These are phyloP conservation scores for Aphidius ervi DNA, from an alignment of 1,140 invertebrate species.

Conservation along the genomic window DNA sequence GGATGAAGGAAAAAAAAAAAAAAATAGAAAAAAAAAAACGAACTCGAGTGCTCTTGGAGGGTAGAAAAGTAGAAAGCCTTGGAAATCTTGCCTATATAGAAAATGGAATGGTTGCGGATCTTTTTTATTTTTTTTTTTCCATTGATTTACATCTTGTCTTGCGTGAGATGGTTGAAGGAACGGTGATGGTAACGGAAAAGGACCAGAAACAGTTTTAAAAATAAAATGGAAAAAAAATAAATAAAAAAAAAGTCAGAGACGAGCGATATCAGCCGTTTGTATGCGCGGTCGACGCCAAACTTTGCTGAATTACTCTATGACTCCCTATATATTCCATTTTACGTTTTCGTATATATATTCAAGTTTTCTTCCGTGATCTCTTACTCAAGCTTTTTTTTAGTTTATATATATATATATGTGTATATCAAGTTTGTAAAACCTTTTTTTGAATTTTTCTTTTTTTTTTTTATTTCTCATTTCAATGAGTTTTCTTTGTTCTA, in stretches of 20 bases:
- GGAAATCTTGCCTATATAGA: conserved; percentile 14
- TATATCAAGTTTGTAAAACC: too few species aligned
- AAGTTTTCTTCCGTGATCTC: conserved; percentile 18
- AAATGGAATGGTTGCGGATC: conserved; percentile 33
- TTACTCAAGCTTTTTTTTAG: conserved; percentile 28
- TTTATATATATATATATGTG: too few species aligned
- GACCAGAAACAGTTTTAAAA: conserved; percentile 16
- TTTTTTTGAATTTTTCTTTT: too few species aligned
- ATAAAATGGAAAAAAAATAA: conserved; percentile 16
- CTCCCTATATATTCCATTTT: conserved; percentile 39
- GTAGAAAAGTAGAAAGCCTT: conserved; percentile 28
- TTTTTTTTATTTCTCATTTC: too few species aligned
- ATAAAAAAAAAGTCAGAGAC: conserved; percentile 21
- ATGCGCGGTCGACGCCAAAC: conserved; percentile 49
- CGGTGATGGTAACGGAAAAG: conserved; percentile 8
- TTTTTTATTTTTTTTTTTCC: conserved; percentile 38
- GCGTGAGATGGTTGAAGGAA: conserved; percentile 15
- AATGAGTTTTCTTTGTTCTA: too few species aligned
- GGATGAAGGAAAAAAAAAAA: conserved; percentile 16
- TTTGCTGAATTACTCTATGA: conserved; percentile 52
- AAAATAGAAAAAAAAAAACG: neutral
- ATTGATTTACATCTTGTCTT: conserved; percentile 52
- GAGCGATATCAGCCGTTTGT: conserved; percentile 50
- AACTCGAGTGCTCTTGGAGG: conserved; percentile 18
- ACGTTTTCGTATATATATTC: conserved; percentile 7